phyloP scores from a whole-genome alignment of 2,113 vertebrate genomes.

The Grammomys dolichurus region DNA sequence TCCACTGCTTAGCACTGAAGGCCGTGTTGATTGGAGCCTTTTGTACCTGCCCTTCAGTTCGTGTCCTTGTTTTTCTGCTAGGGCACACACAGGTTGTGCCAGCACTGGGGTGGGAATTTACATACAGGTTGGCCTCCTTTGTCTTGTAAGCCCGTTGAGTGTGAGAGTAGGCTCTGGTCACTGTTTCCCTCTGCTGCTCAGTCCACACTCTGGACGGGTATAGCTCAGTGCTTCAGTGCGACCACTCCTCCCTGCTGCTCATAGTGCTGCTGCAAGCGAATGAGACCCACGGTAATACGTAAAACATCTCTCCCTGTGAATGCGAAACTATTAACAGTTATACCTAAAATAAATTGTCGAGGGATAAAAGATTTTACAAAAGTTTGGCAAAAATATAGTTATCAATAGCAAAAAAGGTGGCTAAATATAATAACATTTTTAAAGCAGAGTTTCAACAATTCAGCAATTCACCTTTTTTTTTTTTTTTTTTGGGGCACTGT shows the following conservation, averaged over 20 bases:
- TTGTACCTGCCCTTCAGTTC: neutral
- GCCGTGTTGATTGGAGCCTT: neutral
- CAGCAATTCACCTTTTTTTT: neutral
- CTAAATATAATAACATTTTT: constrained; percentile 25
- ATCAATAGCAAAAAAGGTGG: neutral
- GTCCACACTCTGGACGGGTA: neutral
- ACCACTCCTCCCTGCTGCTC: neutral
- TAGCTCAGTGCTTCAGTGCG: neutral
- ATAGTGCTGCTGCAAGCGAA: neutral
- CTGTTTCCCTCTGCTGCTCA: neutral
- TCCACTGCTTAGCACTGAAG: no score
- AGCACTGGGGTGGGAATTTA: neutral
- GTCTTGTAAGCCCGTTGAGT: neutral
- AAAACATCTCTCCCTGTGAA: neutral
- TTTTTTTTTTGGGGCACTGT: neutral
- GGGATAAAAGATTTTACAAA: neutral
- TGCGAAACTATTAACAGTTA: no score
- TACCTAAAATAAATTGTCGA: neutral
- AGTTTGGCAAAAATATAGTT: neutral
- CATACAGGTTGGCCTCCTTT: neutral
- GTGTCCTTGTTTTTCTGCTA: neutral
- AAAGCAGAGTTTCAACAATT: constrained; percentile 33
- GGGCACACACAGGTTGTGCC: neutral
- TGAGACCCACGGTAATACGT: neutral
- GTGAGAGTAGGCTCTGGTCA: neutral